Conservation (phyloP, 2,797 vertebrate genomes). For the Lepus oiostolus region DNA sequence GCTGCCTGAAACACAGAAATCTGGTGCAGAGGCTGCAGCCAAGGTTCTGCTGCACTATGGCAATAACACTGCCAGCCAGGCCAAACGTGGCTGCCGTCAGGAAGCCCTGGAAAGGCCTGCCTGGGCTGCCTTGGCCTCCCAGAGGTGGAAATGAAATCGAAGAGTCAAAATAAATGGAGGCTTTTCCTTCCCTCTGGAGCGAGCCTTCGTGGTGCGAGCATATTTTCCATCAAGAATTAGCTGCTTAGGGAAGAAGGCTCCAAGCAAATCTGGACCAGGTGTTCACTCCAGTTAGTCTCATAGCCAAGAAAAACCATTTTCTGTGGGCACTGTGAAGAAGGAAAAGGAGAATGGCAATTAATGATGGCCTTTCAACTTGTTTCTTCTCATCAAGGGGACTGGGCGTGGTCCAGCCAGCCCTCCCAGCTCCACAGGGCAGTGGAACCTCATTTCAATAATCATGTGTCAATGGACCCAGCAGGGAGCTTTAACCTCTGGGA, state of each 20-base stretch:
- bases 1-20: slow-evolving; percentile 49
- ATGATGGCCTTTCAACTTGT: slow-evolving; percentile 79
- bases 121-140: slow-evolving; percentile 28
- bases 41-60: not conserved
- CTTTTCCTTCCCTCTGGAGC: slow-evolving; percentile 28
- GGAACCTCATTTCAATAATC: slow-evolving; percentile 66
- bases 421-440: slow-evolving; percentile 58
- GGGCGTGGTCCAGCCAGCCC: slow-evolving; percentile 23
- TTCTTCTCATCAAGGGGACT: slow-evolving; percentile 61
- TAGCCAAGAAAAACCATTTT: slow-evolving; percentile 73
- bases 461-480: slow-evolving; percentile 47
- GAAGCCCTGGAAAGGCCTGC: slow-evolving; percentile 45
- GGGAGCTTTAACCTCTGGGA: slow-evolving; percentile 61
- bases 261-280: slow-evolving; percentile 66
- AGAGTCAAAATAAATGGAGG: slow-evolving; percentile 43
- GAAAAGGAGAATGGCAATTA: slow-evolving; percentile 72
- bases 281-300: slow-evolving; percentile 40
- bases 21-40: slow-evolving; percentile 31
- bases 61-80: slow-evolving; percentile 43
- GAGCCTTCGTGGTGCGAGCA: slow-evolving; percentile 48
- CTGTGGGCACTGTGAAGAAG: slow-evolving; percentile 67
- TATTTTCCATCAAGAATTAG: slow-evolving; percentile 67
- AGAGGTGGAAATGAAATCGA: slow-evolving; percentile 70
- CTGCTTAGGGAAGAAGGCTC: slow-evolving; percentile 69
- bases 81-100: not conserved